Evolutionary conservation across 1,140 invertebrate genomes (phyloP), one percentile per base, ranked within the genome.

Genomic region (Bradynema listronoti): DNA sequence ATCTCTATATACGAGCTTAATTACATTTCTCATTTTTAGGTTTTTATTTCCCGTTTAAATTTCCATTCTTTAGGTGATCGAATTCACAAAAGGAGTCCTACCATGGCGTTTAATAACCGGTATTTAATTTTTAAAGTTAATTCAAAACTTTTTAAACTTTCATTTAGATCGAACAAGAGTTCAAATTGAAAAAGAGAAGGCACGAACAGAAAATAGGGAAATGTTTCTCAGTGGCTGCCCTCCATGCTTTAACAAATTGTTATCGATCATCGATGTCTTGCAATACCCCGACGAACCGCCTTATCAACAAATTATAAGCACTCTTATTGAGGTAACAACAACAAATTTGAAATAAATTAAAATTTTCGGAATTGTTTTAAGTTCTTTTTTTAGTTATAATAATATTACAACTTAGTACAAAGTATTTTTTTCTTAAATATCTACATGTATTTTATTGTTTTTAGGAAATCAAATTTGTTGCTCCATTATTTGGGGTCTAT

Each of bases 61-160:
- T 41, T 46, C 22, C 1, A 54, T 49, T n/a, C 25, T 54, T 45
- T 46, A 54, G 47, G 32, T 73, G 1, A 53, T 70, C 5, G 70
- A 72, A 42, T 50, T 73, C 30, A 71, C 58, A 14, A 60, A 56
- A 22, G 70, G 71, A 30, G 39, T 50, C n/a, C 30, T 73, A 5
- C 71, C 71, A 33, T 73, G 71, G 71, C 24, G 6, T 11, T 1
- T 19, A 5, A 27, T 24, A 9, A 29, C 22, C 11, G 49, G 25
- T 29, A 25, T 4, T 14, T 16, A 5, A 51, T 7, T n/a, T 24
- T 2, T 51, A 16, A 51, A 24, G 5, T 27, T 50, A 7, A 27
- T 24, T 30, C 16, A 11, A 50, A 30, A 50, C 14, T 49, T 7
- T 25, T 30, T n/a, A 7, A n/a, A 33, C 22, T 14, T 51, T 33